These are phyloP conservation scores for Prunella himalayana DNA, from an alignment of 2,113 vertebrate genomes.

Conservation along the genomic window DNA sequence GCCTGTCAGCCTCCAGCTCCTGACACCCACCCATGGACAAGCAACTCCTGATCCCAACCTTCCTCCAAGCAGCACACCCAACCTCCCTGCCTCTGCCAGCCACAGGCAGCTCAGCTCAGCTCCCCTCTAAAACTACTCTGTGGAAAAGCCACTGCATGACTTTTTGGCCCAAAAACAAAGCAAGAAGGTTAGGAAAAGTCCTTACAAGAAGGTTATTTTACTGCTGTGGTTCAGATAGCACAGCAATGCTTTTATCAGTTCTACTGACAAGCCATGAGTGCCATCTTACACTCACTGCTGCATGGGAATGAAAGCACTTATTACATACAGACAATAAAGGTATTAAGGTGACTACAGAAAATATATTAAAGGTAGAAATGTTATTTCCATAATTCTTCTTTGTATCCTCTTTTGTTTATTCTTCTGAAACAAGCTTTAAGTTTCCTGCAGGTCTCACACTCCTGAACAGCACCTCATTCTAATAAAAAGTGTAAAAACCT, in stretches of 20 bases:
- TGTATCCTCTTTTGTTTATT: not conserved
- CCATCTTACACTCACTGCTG: not conserved
- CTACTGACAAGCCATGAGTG: not conserved
- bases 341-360: not conserved
- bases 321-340: not conserved
- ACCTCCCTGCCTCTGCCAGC: not conserved
- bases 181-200: not conserved
- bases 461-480: not conserved
- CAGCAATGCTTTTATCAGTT: not conserved
- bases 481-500: not conserved
- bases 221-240: not conserved
- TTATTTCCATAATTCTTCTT: not conserved
- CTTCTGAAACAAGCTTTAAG: not conserved
- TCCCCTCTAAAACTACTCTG: not conserved
- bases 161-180: not conserved
- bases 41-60: not conserved
- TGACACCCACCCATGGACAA: not conserved
- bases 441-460: not conserved
- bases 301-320: not conserved
- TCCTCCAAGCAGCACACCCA: rapidly evolving
- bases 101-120: not conserved
- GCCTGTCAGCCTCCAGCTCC: not conserved
- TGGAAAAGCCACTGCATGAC: not conserved
- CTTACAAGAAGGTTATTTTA: not conserved
- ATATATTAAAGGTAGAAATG: not conserved